Conservation (phyloP, 2,888 invertebrate genomes). For the Trichogramma evanescens region DNA sequence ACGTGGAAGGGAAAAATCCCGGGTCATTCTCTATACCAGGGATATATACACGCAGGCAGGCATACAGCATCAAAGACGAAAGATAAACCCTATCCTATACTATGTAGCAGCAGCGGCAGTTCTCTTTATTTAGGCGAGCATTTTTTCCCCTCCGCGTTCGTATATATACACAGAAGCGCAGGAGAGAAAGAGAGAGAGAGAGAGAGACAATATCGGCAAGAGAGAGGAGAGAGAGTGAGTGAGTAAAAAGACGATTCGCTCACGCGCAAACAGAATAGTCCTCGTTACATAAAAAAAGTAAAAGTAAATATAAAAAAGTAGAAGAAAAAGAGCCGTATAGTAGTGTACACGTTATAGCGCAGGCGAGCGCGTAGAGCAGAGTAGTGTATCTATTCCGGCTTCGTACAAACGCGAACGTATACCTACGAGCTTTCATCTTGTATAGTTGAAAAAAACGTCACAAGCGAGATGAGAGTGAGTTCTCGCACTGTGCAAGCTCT, state of each 20-base stretch:
- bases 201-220: conserved; percentile 5
- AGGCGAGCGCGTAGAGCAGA: neutral
- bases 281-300: conserved; percentile 13
- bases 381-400: no score
- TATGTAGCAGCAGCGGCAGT: neutral
- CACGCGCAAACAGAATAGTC: conserved; percentile 6
- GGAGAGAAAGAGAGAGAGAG: neutral
- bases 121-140: conserved; percentile 3
- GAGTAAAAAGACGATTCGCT: conserved; percentile 1
- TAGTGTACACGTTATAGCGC: neutral
- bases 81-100: neutral
- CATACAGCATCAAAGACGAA: conserved; percentile 2
- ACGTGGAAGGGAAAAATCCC: neutral
- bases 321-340: no score
- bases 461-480: no score
- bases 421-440: no score
- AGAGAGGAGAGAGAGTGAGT: no score
- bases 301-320: no score
- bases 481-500: no score
- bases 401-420: no score
- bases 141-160: neutral
- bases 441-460: no score
- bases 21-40: neutral
- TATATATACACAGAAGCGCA: no score
- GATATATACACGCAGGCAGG: no score